Conservation (phyloP, 2,113 vertebrate genomes). For the Tyto alba region DNA sequence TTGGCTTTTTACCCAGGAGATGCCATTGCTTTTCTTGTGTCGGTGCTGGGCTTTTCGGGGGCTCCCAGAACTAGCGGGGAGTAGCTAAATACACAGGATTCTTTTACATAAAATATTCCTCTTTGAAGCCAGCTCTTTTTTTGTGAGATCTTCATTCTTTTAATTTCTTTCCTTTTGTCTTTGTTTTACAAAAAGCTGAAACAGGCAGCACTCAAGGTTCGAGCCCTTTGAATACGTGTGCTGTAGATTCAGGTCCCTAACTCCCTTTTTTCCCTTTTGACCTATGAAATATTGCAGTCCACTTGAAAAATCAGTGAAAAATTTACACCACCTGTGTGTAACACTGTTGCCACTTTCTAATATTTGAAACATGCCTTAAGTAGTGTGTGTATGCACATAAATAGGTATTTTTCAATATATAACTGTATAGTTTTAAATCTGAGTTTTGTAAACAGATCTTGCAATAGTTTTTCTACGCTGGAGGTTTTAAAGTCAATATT, state of each 20-base stretch:
- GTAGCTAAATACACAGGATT: not conserved
- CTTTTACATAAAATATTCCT: not conserved
- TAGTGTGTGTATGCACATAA: too few species aligned
- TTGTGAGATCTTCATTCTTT: not conserved
- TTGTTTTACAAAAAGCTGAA: not conserved
- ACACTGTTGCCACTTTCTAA: not conserved
- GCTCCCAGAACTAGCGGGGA: not conserved
- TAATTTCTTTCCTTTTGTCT: not conserved
- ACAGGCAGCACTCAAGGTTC: not conserved
- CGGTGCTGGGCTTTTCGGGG: not conserved
- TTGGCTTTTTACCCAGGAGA: not conserved
- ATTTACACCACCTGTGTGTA: not conserved
- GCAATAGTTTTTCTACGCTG: not conserved
- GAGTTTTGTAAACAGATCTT: not conserved
- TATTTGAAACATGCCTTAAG: not conserved
- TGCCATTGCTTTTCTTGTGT: not conserved
- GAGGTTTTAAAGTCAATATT: not conserved
- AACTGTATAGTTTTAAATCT: not conserved
- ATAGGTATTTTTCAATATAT: accelerated
- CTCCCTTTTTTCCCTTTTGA: not conserved
- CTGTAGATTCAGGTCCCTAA: not conserved
- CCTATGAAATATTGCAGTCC: not conserved
- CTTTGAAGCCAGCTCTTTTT: not conserved
- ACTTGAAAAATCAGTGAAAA: not conserved
- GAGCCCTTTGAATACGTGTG: not conserved